A percentile compares a stretch with the other conserved stretches of the same genome.
phyloP scores from a whole-genome alignment of 2,113 vertebrate genomes.

The Clarias macrocephalus region DNA sequence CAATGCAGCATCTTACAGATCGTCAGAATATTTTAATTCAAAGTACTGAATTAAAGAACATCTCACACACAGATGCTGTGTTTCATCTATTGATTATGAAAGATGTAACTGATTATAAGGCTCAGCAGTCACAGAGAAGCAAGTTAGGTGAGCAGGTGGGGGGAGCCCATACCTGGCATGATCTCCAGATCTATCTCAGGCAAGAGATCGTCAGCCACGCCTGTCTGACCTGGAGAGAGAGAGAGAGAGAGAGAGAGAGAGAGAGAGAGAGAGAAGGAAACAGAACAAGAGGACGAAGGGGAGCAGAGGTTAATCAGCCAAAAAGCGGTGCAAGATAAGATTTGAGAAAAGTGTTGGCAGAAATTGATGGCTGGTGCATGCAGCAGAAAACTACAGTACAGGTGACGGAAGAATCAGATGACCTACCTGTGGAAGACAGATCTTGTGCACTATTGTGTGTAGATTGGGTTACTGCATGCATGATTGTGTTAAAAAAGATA shows the following conservation, averaged over 20 bases:
- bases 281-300: constrained; percentile 38
- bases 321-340: constrained; percentile 40
- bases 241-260: constrained; percentile 62
- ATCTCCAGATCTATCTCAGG: constrained; percentile 96
- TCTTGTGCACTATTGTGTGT: not conserved
- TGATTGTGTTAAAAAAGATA: too few species aligned
- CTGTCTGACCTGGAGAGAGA: constrained; percentile 91
- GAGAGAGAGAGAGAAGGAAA: constrained; percentile 55
- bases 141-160: constrained; percentile 52
- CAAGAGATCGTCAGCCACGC: constrained; percentile 92
- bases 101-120: not conserved
- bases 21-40: not conserved
- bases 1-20: not conserved
- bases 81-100: not conserved
- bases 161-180: constrained; percentile 92
- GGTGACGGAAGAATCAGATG: constrained; percentile 33
- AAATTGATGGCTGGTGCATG: constrained; percentile 36
- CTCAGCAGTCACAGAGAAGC: constrained; percentile 47
- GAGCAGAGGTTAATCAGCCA: constrained; percentile 27
- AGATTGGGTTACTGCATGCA: not conserved
- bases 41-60: not conserved
- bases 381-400: constrained; percentile 62
- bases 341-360: constrained; percentile 39
- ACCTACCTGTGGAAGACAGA: constrained; percentile 26
- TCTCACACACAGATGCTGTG: not conserved